These are phyloP conservation scores for Brachymystax lenok DNA, from an alignment of 2,797 vertebrate species.

Conservation along the genomic window DNA sequence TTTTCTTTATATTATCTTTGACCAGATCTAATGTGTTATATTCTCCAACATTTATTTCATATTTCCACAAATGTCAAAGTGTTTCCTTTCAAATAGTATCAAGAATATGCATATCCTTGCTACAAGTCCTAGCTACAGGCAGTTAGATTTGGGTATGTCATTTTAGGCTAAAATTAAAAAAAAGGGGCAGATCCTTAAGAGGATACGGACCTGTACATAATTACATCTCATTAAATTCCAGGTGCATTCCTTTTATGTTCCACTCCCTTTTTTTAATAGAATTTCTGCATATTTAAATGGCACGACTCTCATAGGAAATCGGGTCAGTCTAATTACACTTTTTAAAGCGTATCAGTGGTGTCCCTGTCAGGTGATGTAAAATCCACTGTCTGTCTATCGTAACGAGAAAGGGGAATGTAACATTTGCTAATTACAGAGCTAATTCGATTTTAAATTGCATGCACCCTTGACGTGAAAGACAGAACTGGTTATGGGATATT, in stretches of 20 bases:
- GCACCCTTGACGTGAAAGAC: slow-evolving; percentile 42
- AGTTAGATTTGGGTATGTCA: too few relatives aligned
- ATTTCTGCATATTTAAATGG: slow-evolving; percentile 61
- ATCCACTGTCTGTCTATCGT: slow-evolving; percentile 37
- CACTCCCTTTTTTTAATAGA: slow-evolving; percentile 54
- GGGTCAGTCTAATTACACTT: slow-evolving; percentile 42
- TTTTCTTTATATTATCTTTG: too few relatives aligned
- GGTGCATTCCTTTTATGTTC: slow-evolving; percentile 46
- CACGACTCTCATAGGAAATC: slow-evolving; percentile 53
- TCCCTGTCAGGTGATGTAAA: slow-evolving; percentile 26
- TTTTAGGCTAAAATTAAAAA: too few relatives aligned
- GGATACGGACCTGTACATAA: slow-evolving; percentile 40
- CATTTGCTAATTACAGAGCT: slow-evolving; percentile 64
- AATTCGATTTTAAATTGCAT: slow-evolving; percentile 58
- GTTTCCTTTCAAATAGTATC: too few relatives aligned
- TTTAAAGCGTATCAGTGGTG: slow-evolving; percentile 47
- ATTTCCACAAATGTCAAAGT: too few relatives aligned
- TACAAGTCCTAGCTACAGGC: too few relatives aligned
- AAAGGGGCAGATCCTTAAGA: too few relatives aligned
- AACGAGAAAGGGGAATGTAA: slow-evolving; percentile 41
- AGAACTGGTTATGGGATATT: slow-evolving; percentile 24
- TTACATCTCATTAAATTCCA: slow-evolving; percentile 61
- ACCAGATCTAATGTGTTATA: too few relatives aligned
- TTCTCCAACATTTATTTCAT: too few relatives aligned
- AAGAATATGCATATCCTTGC: too few relatives aligned